Percentiles rank a stretch among this genome's conserved stretches.
phyloP scores from a whole-genome alignment of 2,888 invertebrate species.

The Acanthococcus lagerstroemiae region DNA sequence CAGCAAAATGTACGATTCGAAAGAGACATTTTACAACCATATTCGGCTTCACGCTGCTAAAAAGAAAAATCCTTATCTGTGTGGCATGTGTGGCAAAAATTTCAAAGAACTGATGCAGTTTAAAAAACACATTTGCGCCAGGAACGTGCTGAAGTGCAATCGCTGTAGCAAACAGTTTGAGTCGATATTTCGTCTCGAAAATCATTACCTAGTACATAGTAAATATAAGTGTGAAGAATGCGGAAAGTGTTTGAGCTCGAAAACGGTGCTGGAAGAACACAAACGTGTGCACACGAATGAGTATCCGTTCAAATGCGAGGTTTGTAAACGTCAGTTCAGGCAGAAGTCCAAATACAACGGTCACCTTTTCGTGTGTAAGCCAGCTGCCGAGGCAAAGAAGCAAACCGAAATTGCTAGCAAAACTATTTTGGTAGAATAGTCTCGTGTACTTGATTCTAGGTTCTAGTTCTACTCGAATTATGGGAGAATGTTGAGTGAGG shows the following conservation, averaged over 20 bases:
- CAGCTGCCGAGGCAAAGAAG: too few species aligned
- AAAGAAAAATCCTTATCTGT: constrained; percentile 22
- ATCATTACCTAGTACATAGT: constrained; percentile 16
- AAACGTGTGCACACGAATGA: constrained; percentile 23
- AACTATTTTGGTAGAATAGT: too few species aligned
- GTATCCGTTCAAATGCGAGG: constrained; percentile 19
- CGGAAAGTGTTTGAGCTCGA: constrained; percentile 19
- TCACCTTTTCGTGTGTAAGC: constrained; percentile 13
- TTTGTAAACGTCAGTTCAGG: constrained; percentile 15
- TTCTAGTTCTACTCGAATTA: too few species aligned
- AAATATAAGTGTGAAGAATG: constrained; percentile 23
- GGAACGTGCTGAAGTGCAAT: constrained; percentile 19
- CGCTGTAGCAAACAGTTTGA: constrained; percentile 24
- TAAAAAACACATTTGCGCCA: constrained; percentile 23
- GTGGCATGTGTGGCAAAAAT: constrained; percentile 27
- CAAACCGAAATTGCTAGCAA: too few species aligned
- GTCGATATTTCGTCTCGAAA: constrained; percentile 15
- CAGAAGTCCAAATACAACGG: constrained; percentile 22
- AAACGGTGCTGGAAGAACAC: constrained; percentile 21
- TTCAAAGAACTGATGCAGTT: constrained; percentile 25
- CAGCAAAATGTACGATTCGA: constrained; percentile 18
- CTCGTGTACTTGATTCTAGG: too few species aligned
- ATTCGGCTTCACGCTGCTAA: constrained; percentile 19
- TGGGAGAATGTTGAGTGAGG: too few species aligned
- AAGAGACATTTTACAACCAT: constrained; percentile 18